Evolutionary conservation across 1,140 invertebrate genomes (phyloP), one percentile per base, ranked within the genome.

Genomic region (Phortica variegata): DNA sequence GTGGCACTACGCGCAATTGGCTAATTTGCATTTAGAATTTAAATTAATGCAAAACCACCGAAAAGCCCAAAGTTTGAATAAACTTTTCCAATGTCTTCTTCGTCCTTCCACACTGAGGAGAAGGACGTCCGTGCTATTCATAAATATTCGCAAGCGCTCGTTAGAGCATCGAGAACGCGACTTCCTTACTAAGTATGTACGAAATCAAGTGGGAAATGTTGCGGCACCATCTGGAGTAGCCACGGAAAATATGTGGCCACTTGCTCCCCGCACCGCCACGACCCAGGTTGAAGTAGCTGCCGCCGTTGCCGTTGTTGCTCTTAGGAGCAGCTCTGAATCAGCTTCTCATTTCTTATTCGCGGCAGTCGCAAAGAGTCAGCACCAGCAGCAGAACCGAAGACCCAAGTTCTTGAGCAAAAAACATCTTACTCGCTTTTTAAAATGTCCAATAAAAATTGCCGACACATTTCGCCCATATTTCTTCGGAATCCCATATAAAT

Each of bases 381-480:
- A 56, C 45, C 42, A 60, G 36, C 38, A 63, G 47, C 51, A 56
- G 29, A 45, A 45, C 32, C 37, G n/a, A n/a, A n/a, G n/a, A n/a
- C n/a, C n/a, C n/a, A n/a, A n/a, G n/a, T n/a, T n/a, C n/a, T n/a
- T n/a, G n/a, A n/a, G n/a, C n/a, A n/a, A n/a, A 60, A 44, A 65
- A 74, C 70, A 71, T 74, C 71, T 74, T 74, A 74, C 63, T 74
- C 47, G 71, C 70, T 73, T 75, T 75, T 75, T 75, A 71, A 75
- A 75, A 75, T 75, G 72, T 73, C 72, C 72, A 75, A 75, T 75
- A 75, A 75, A 75, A 75, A 75, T 75, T 75, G 68, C 72, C 72
- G 72, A 75, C 72, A 75, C 72, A 75, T 73, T 75, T 74, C 66
- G 68, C 65, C 72, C 72, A 75, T 75, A 75, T 75, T 75, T 75